Base-by-base conservation (phyloP, 2,797 vertebrate genomes). In the Myotis myotis region DNA sequence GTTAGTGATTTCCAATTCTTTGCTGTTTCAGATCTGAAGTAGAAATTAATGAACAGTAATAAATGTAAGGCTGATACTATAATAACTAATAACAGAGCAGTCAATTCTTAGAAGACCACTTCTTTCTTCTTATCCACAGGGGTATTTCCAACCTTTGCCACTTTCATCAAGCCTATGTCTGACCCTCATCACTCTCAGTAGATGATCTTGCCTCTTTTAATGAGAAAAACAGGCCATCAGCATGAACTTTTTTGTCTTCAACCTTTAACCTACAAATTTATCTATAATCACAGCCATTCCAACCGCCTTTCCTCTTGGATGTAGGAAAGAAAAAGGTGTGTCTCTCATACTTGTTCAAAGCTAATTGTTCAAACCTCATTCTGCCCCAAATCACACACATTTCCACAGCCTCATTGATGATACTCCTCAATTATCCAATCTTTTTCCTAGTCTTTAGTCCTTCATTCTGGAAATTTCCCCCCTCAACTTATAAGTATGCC, bases 1-100 rank as follows among this genome's bases (percentile, higher is more conserved):
- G 98, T 96, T 62, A 98, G 95, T 17, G 98, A 98, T 95, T 98
- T 99, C 98, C 98, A 98, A 90, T 97, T 98, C 92, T 98, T 99
- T 94, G 97, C 96, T n/a, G 98, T 98, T 96, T 99, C 99, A 84
- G 98, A 96, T 95, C 99, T 99, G 85, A 83, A 84, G 36, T 62
- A 71, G 92, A 97, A 97, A 96, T 80, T 49, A 93, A 95, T 71
- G 28, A 79, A 71, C 36, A 81, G 47, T 95, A 94, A 89, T 87
- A 95, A 78, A 87, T 49, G 0, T 64, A 91, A 47, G 78, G 0
- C 51, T 72, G 4, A 92, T 60, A 33, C 79, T 96, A 85, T 70
- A 3, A 93, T 60, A 33, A 80, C 79, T 96, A 87, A 38, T 92
- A 94, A 79, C 5, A 51, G 90, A 49, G 38, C 11, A 78, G 55